Base-by-base conservation (phyloP, 2,888 invertebrate species). In the Stomorhina lunata region DNA sequence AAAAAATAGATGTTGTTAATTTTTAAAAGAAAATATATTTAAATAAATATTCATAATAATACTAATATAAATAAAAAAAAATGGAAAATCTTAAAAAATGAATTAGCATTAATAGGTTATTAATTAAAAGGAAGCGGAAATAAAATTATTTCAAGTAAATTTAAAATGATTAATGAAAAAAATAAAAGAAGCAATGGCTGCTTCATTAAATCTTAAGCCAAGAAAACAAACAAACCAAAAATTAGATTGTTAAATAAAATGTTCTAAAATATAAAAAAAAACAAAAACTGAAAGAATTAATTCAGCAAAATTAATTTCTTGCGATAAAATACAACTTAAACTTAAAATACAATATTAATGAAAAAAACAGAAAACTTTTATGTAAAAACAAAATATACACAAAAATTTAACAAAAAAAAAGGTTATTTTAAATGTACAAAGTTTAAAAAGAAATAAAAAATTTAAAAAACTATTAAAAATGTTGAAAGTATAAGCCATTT, bases 1-100 rank as follows among this genome's bases (percentile, higher is more conserved):
- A n/a, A 53, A 55, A 81, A 81, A 82, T 82, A 82, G 82, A 79
- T 82, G 82, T 82, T 82, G 82, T 84, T 80, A 83, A 73, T 73
- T 80, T 82, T 71, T 79, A 65, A 83, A 83, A 80, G 2, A 17
- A 76, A 81, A 48, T 40, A 45, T 12, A 71, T 53, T 45, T 15
- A 32, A 76, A 45, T 34, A 4, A 50, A 27, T 27, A 80, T 50
- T 53, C 9, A 76, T 32, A 66, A 12, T 53, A 61, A 80, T 61
- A 59, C 48, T 53, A 66, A 78, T 20, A 80, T 37, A 55, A 75
- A 66, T 20, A 40, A 61, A 55, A 73, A 65, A 76, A 77, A 68
- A n/a, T n/a, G n/a, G n/a, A n/a, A n/a, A n/a, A n/a, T n/a, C n/a
- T n/a, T n/a, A n/a, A 53, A 55, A 32, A 69, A 71, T 40, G 45